These are phyloP conservation scores for Proisotoma minuta DNA, from an alignment of 2,888 invertebrate genomes.

Conservation along the genomic window DNA sequence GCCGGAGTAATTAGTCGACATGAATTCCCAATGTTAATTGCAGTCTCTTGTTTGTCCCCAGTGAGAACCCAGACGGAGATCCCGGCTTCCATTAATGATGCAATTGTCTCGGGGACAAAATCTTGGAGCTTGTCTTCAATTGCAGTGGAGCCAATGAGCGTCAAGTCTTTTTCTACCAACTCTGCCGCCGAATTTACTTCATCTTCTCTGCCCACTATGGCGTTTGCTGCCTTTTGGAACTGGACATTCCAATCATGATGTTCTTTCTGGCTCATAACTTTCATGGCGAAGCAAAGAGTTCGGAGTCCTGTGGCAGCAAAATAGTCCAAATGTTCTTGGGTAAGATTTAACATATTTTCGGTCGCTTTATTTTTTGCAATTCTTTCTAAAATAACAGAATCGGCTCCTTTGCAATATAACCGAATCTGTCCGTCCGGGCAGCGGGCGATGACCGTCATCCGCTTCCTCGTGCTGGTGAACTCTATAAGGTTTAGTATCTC, in stretches of 20 bases:
- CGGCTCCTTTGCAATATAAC: conserved; percentile 59
- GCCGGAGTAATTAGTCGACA: conserved; percentile 58
- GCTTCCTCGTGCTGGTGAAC: conserved; percentile 83
- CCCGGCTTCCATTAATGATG: conserved; percentile 82
- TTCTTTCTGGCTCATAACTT: conserved; percentile 69
- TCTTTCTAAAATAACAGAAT: conserved; percentile 68
- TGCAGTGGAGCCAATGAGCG: conserved; percentile 88
- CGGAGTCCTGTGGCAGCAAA: conserved; percentile 89
- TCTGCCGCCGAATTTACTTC: conserved; percentile 88
- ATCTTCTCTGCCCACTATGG: conserved; percentile 76
- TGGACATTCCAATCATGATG: conserved; percentile 81
- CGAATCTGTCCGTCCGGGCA: conserved; percentile 64
- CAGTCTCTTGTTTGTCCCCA: conserved; percentile 99
- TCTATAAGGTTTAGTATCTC: conserved; percentile 86
- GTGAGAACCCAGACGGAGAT: conserved; percentile 97
- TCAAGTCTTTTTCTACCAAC: conserved; percentile 83
- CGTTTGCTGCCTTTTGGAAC: conserved; percentile 77
- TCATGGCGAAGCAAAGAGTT: conserved; percentile 87
- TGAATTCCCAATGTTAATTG: conserved; percentile 97
- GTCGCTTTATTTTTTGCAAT: conserved; percentile 41
- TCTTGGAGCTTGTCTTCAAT: conserved; percentile 96
- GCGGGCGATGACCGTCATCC: conserved; percentile 94
- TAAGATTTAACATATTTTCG: conserved; percentile 50
- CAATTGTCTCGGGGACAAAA: conserved; percentile 92
- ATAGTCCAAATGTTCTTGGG: conserved; percentile 77